Evolutionary conservation across 2,888 invertebrate genomes (phyloP), one percentile per base, ranked within the genome.

Genomic region (Ichneumoninae sp.): DNA sequence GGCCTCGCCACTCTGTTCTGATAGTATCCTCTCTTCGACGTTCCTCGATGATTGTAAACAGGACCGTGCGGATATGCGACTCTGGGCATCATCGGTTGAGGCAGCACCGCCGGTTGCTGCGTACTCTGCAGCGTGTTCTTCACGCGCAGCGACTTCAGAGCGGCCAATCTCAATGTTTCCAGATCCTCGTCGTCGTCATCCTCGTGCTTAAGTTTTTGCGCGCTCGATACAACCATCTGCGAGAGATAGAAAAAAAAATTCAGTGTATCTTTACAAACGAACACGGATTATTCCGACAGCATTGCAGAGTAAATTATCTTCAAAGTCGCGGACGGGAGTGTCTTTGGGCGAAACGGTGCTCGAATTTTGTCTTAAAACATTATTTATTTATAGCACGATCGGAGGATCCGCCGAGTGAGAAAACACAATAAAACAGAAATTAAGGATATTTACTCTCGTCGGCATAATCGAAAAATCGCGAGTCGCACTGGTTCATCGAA

Each of bases 141-240:
- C 4, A 89, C 86, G 47, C 90, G 87, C 71, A 95, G 88, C 0
- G 94, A 94, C 74, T 94, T 93, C 60, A 95, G 91, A 16, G 95
- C 95, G 69, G 94, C 94, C 80, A 94, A 89, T 70, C 95, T 92
- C 79, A 95, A 90, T 40, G 94, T 93, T 88, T 95, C 95, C 85
- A 95, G 90, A 88, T 95, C 95, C 74, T 95, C 94, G 78, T 95
- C 95, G 47, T 95, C 95, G 16, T 95, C 95, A 3, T 94, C 94
- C 4, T 90, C 91, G 83, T 89, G 90, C 86, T 88, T 89, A 74
- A 83, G 84, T 82, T 89, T 89, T 60, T 89, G 84, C 76, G 88
- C 68, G 57, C 65, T 84, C 76, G 89, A 80, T 40, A 89, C 85
- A 54, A 91, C 81, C 89, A 90, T 88, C 90, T 91, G 60, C 1